Conservation (phyloP, 2,113 vertebrate species). For the Symphodus melops region DNA sequence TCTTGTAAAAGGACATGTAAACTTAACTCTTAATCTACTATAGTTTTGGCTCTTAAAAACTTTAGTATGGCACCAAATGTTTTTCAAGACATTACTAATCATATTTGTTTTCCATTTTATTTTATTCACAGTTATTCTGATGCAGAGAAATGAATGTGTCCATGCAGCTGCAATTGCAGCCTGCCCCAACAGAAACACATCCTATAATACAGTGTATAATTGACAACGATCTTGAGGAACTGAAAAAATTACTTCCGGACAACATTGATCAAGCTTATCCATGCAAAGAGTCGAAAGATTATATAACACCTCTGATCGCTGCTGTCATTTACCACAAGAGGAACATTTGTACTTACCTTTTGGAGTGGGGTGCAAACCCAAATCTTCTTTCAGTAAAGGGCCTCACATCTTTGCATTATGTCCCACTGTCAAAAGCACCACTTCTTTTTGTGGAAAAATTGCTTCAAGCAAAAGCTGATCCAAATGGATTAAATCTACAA, state of each 20-base stretch:
- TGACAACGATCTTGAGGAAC: neutral
- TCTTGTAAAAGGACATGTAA: too few relatives aligned
- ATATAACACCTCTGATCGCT: constrained; percentile 59
- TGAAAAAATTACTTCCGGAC: constrained; percentile 13
- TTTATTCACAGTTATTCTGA: constrained; percentile 32
- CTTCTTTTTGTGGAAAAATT: constrained; percentile 38
- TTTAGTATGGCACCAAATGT: too few relatives aligned
- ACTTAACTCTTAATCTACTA: too few relatives aligned
- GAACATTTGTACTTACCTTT: constrained; percentile 37
- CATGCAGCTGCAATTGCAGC: fast-evolving
- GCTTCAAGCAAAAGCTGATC: constrained; percentile 50
- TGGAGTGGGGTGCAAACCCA: constrained; percentile 29
- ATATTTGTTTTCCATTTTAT: neutral
- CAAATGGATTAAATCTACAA: neutral
- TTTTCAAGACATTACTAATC: neutral
- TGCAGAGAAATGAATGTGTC: constrained; percentile 11
- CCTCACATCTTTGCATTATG: constrained; percentile 55
- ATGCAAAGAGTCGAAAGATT: constrained; percentile 6
- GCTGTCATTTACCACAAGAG: constrained; percentile 35
- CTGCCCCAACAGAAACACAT: constrained; percentile 30
- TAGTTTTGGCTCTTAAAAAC: neutral
- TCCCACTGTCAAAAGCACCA: constrained; percentile 2
- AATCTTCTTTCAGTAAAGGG: fast-evolving
- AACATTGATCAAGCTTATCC: constrained; percentile 42
- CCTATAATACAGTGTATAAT: constrained; percentile 53